Conservation (phyloP, 2,888 invertebrate species). For the Papilio protenor region DNA sequence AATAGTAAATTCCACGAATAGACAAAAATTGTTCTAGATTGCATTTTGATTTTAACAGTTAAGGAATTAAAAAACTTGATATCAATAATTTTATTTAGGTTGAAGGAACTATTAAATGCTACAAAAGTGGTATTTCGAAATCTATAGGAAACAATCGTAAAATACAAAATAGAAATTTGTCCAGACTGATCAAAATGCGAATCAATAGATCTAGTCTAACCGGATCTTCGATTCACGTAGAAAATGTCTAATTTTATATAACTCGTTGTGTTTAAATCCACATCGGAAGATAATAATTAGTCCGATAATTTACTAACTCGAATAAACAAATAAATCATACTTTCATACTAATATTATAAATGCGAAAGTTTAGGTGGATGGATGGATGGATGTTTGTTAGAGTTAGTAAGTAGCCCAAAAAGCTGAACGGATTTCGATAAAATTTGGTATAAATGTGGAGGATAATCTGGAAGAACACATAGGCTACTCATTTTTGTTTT, state of each 20-base stretch:
- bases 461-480: no score
- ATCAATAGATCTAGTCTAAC: constrained; percentile 1
- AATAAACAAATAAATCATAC: neutral
- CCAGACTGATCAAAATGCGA: neutral
- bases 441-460: no score
- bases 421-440: no score
- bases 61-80: neutral
- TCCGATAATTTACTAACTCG: neutral
- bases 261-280: neutral
- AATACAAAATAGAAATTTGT: constrained; percentile 16
- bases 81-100: neutral
- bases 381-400: no score
- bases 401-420: no score
- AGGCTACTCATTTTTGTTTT: no score
- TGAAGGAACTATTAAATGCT: neutral
- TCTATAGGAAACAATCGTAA: constrained; percentile 6
- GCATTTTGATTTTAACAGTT: neutral
- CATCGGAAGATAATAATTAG: neutral
- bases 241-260: constrained; percentile 11
- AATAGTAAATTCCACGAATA: no score
- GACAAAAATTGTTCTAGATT: neutral
- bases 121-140: constrained; percentile 22
- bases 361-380: no score
- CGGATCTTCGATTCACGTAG: neutral
- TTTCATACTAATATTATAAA: no score